Percentiles rank a stretch among this genome's conserved stretches.
phyloP scores from a whole-genome alignment of 1,140 invertebrate genomes.

The Caenorhabditis latens region DNA sequence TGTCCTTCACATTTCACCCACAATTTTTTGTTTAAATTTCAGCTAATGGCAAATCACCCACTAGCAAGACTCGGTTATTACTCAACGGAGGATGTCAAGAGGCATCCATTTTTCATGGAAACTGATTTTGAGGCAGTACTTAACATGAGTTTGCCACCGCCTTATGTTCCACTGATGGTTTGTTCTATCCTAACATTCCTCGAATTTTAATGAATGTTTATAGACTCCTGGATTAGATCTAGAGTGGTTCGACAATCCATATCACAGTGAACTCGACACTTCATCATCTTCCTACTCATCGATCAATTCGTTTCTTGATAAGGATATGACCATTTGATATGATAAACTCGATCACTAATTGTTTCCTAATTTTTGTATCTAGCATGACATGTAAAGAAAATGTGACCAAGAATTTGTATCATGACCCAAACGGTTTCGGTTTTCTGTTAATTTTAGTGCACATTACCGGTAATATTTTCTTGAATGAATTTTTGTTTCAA shows the following conservation, averaged over 20 bases:
- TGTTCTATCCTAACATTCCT: neutral
- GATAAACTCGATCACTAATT: too few species aligned
- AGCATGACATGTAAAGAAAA: too few species aligned
- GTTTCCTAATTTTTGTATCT: too few species aligned
- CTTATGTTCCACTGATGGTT: conserved; percentile 10
- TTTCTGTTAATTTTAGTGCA: too few species aligned
- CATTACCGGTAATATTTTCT: too few species aligned
- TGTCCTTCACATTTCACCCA: neutral
- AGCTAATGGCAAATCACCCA: conserved; percentile 18
- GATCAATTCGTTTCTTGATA: too few species aligned
- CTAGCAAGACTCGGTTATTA: conserved; percentile 14
- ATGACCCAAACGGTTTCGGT: too few species aligned
- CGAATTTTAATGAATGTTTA: neutral
- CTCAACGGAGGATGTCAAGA: conserved; percentile 21
- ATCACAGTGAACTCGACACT: neutral
- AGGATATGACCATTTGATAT: too few species aligned
- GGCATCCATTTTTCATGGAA: conserved; percentile 48
- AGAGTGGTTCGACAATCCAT: neutral
- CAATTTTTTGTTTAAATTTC: neutral
- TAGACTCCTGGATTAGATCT: conserved; percentile 20
- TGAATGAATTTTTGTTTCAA: too few species aligned
- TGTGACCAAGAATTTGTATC: too few species aligned
- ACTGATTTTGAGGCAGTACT: neutral
- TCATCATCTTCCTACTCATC: too few species aligned
- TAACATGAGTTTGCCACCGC: neutral